Conservation (phyloP, 1,140 invertebrate genomes). For the Stegodyphus mimosarum region DNA sequence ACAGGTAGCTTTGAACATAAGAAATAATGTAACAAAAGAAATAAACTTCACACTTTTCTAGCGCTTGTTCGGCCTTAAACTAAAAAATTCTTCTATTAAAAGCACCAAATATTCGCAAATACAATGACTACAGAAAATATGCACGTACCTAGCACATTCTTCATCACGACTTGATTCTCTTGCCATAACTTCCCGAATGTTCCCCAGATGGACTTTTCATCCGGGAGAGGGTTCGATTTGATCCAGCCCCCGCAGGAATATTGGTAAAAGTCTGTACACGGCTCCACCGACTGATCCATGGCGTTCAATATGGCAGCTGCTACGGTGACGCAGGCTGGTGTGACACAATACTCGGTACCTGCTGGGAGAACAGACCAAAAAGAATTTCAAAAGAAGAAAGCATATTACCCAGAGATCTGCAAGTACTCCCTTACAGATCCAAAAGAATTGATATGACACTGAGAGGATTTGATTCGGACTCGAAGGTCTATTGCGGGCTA, state of each 20-base stretch:
- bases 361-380: background rate
- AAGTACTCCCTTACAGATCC: too few relatives aligned
- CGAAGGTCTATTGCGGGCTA: too few relatives aligned
- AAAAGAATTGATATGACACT: too few relatives aligned
- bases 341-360: conserved; percentile 75
- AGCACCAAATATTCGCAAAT: too few relatives aligned
- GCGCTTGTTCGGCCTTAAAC: too few relatives aligned
- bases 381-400: background rate
- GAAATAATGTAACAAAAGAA: too few relatives aligned
- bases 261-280: conserved; percentile 95
- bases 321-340: conserved; percentile 85
- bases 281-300: conserved; percentile 82
- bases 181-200: conserved; percentile 94
- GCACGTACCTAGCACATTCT: conserved; percentile 79
- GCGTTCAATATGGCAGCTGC: conserved; percentile 85
- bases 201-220: conserved; percentile 90
- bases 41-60: too few relatives aligned
- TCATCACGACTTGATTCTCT: conserved; percentile 91
- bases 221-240: conserved; percentile 88
- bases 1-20: too few relatives aligned
- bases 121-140: background rate
- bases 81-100: too few relatives aligned
- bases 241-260: conserved; percentile 95
- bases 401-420: too few relatives aligned
- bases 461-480: too few relatives aligned